Evolutionary conservation across 30 jellyfish, hydroid and myxozoan species (phyloP).

Genomic region (Catostylus mosaicus): DNA sequence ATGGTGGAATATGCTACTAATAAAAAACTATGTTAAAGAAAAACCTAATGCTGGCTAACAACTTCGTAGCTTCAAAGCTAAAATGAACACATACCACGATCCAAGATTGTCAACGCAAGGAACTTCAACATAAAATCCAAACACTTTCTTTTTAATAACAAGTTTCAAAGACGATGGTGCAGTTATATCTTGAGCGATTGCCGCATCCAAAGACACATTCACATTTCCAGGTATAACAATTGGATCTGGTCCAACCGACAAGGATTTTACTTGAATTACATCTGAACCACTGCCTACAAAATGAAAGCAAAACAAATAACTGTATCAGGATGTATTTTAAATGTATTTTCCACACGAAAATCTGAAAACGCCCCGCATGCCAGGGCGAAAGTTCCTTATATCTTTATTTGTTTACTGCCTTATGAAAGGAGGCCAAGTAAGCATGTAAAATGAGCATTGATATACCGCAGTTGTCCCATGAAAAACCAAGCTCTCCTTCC

Average conservation of each 20-base stretch:
- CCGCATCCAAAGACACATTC: constrained; percentile 60
- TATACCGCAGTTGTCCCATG: constrained; percentile 78
- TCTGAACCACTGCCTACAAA: constrained; percentile 62
- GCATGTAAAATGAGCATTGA: too few relatives aligned
- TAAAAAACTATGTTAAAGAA: too few relatives aligned
- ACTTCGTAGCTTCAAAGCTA: too few relatives aligned
- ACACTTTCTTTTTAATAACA: constrained; percentile 62
- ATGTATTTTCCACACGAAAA: too few relatives aligned
- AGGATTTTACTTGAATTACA: constrained; percentile 53
- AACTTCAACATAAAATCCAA: constrained; percentile 67
- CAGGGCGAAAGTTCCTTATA: too few relatives aligned
- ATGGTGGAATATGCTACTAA: too few relatives aligned
- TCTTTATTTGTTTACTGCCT: too few relatives aligned
- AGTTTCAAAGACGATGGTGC: constrained; percentile 51
- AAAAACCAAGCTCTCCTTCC: constrained; percentile 44
- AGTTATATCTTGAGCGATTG: constrained; percentile 23
- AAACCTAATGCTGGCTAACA: too few relatives aligned
- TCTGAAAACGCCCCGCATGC: too few relatives aligned
- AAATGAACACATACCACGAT: constrained; percentile 74
- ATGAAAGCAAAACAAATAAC: too few relatives aligned
- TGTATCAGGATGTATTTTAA: too few relatives aligned
- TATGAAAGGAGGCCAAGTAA: too few relatives aligned
- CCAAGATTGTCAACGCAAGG: constrained; percentile 92
- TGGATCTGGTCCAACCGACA: constrained; percentile 78
- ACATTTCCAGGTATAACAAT: constrained; percentile 75